Evolutionary conservation across 2,113 vertebrate genomes (phyloP).

Genomic region (Ailuropoda melanoleuca): DNA sequence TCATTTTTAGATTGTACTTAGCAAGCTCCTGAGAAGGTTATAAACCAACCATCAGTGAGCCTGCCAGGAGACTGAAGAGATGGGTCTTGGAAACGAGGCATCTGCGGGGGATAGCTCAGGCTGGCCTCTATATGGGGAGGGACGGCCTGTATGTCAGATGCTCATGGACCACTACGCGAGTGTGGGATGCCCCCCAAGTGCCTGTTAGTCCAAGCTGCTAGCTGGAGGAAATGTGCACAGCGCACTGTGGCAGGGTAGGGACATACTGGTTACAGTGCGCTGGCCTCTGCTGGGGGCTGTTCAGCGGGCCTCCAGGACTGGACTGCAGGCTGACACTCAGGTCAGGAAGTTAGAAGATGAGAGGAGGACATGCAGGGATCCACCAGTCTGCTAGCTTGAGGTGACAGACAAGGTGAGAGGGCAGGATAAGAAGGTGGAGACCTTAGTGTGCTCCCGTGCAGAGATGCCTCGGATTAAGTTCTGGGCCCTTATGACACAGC

Average conservation of each 20-base stretch:
- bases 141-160: not conserved
- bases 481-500: not conserved
- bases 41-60: not conserved
- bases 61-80: not conserved
- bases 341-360: not conserved
- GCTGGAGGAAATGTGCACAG: not conserved
- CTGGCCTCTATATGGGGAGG: not conserved
- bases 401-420: not conserved
- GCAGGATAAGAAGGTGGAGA: not conserved
- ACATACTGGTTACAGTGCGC: not conserved
- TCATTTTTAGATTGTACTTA: not conserved
- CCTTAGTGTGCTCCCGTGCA: not conserved
- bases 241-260: not conserved
- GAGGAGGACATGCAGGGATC: not conserved
- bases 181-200: not conserved
- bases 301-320: not conserved
- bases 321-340: not conserved
- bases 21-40: not conserved
- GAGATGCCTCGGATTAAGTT: not conserved
- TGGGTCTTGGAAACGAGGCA: not conserved
- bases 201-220: not conserved
- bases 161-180: not conserved
- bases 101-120: not conserved
- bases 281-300: not conserved
- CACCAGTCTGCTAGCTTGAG: not conserved